Conservation (phyloP, 2,113 vertebrate species). For the Calyptommatus sinebrachiatus region DNA sequence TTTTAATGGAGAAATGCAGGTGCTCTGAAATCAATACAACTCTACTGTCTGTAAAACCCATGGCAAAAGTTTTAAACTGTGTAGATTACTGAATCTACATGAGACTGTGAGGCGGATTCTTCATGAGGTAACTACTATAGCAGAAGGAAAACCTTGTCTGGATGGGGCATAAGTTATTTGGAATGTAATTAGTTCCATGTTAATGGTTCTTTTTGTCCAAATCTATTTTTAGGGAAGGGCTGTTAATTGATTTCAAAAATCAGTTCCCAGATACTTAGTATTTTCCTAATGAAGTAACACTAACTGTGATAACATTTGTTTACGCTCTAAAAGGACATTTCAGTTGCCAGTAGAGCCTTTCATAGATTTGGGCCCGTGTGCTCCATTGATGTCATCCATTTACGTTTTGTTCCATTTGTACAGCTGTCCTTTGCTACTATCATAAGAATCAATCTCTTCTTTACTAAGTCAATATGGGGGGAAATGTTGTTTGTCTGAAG, state of each 20-base stretch:
- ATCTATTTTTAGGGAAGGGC: background rate
- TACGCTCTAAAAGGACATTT: constrained; percentile 23
- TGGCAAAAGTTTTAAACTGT: too few relatives aligned
- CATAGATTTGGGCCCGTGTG: constrained; percentile 36
- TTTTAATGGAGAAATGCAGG: too few relatives aligned
- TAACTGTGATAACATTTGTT: constrained; percentile 31
- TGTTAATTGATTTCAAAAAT: constrained; percentile 37
- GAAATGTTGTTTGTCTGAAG: constrained; percentile 35
- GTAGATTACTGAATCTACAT: too few relatives aligned
- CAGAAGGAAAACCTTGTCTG: too few relatives aligned
- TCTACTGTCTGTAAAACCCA: too few relatives aligned
- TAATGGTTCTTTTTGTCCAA: background rate
- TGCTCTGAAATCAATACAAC: too few relatives aligned
- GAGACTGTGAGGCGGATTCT: too few relatives aligned
- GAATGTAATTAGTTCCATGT: background rate
- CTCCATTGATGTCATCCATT: constrained; percentile 37
- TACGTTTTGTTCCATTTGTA: constrained; percentile 45
- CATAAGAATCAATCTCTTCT: constrained; percentile 15
- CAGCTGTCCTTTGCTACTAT: constrained; percentile 49
- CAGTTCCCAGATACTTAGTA: constrained; percentile 4
- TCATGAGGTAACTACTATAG: too few relatives aligned
- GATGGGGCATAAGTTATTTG: background rate
- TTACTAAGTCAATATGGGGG: constrained; percentile 12
- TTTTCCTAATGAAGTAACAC: constrained; percentile 19
- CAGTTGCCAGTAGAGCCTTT: background rate